Evolutionary conservation across 2,797 vertebrate species (phyloP), one percentile per base, ranked within the genome.

Genomic region (Pseudomugil gertrudae): DNA sequence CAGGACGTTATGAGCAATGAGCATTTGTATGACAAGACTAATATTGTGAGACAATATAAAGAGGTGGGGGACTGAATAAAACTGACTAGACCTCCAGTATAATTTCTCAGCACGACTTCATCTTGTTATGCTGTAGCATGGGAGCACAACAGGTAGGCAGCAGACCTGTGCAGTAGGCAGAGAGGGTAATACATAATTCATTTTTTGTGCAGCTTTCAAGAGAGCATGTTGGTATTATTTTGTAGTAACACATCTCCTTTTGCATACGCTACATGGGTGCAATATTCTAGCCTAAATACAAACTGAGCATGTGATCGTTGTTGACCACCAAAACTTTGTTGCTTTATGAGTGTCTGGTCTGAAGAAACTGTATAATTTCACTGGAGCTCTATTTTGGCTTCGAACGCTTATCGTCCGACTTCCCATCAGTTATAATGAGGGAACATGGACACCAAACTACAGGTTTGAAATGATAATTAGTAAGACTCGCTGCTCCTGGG

Each of bases 401-500:
- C 76, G 43, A 81, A 79, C 6, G 50, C 48, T 52, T 68, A 66
- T 69, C 80, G 80, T 71, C 79, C 50, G 65, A 70, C 69, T 76
- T 73, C 73, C 73, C 68, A 75, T 89, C 88, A 80, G 76, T 83
- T 80, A 81, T 90, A 88, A 89, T 79, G 82, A 89, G 83, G 78
- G 81, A 85, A 88, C 81, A 76, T 74, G 63, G 81, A 79, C 81
- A 85, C 84, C 80, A 84, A 89, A 87, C 59, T 81, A 63, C 67
- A 84, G 86, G 84, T 84, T 88, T 89, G 87, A 89, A 89, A 90
- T 84, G 85, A 70, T 91, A 91, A 91, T 90, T 84, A 90, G 78
- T 78, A 67, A 82, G 82, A 81, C 82, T 89, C 78, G 81, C 81
- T 75, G 75, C 72, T 38, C 70, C 77, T 69, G 35, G 63, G 72